These are phyloP conservation scores for Bos taurus DNA, from an alignment of 2,113 vertebrate species.

Conservation along the genomic window ARS-UCD2.0 NC_037347.1:59620501-59621000, in stretches of 20 bases:
- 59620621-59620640: not conserved
- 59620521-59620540: not conserved
- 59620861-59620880: not conserved
- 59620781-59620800: not conserved
- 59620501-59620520: not conserved
- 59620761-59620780: not conserved
- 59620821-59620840: not conserved
- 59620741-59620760: not conserved
- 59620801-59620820: not conserved
- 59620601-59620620: not conserved
- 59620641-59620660: not conserved
- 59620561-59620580: not conserved
- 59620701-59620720: not conserved
- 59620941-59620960: not conserved
- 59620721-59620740: not conserved
- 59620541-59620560: not conserved
- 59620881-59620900: not conserved
- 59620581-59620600: not conserved
- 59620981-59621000: not conserved
- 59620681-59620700: not conserved
- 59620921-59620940: not conserved
- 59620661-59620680: not conserved
- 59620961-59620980: not conserved
- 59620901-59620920: fast-evolving
- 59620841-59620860: not conserved